Evolutionary conservation across 1,140 invertebrate species (phyloP).

Genomic region (Bombus ignitus): DNA sequence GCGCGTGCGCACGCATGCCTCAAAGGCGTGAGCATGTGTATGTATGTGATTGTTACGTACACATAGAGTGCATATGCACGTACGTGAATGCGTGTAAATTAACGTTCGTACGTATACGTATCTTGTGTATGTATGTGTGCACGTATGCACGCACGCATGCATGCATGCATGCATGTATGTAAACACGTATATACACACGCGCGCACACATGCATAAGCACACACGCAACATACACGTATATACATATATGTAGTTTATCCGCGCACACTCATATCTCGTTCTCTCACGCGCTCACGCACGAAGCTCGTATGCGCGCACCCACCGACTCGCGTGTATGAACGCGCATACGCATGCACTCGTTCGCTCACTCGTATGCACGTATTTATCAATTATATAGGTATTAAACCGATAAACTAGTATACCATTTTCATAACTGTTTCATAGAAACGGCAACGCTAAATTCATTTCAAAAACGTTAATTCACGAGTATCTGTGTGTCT

Average conservation of each 20-base stretch:
- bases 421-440: constrained; percentile 59
- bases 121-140: background rate
- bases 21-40: too few species aligned
- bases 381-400: constrained; percentile 34
- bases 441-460: constrained; percentile 67
- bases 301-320: background rate
- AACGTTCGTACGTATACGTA: background rate
- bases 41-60: background rate
- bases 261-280: background rate
- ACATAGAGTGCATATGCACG: background rate
- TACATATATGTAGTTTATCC: background rate
- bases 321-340: too few species aligned
- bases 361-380: background rate
- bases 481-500: constrained; percentile 42
- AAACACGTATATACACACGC: background rate
- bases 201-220: too few species aligned
- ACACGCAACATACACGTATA: too few species aligned
- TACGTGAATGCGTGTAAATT: background rate
- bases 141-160: too few species aligned
- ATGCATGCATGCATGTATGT: rapidly evolving
- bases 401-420: constrained; percentile 46
- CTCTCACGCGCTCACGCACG: background rate
- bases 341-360: background rate
- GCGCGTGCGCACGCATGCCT: constrained; percentile 8
- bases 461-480: constrained; percentile 64